Evolutionary conservation across 2,113 vertebrate genomes (phyloP), one percentile per base, ranked within the genome.

Genomic region (Crotalus helleri): DNA sequence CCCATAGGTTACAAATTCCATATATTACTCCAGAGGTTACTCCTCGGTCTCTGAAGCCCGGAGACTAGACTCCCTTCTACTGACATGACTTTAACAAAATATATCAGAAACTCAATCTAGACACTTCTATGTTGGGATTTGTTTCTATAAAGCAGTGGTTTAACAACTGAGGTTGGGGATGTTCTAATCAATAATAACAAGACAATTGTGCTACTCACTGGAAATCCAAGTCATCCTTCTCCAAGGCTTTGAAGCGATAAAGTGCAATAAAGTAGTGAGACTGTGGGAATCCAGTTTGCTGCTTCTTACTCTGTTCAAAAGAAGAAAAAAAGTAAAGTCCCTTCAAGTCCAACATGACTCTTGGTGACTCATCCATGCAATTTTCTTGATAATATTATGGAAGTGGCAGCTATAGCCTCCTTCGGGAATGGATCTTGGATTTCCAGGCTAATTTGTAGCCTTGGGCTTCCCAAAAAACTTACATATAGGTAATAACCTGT

Each of bases 201-300:
- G n/a, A 46, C 13, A 46, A 53, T 93, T 86, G 86, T 90, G 0
- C n/a, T 57, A 98, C 99, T 96, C 95, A 99, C 99, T 99, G 99
- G 94, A 99, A 98, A 94, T 99, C 98, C 96, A 99, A 97, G 94
- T 99, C 99, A 0, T 99, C 99, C 92, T 99, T 99, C 96, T 99
- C 98, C 93, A 98, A 96, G 91, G 99, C 99, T 98, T 98, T 99
- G 96, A 99, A 99, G 89, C 98, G 98, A 93, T 99, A 99, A 92
- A 99, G 97, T 5, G 99, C 98, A 97, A 99, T 98, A 21, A 99
- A 99, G 74, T 99, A 99, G 94, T 99, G 98, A 57, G 99, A 98
- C 97, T 99, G 99, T 92, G 97, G 98, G 94, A 98, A 99, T 15
- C 97, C 98, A 0, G 97, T 96, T 96, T 98, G 98, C 0, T 96